Conservation (phyloP, 2,888 invertebrate species). For the Dryobota labecula region DNA sequence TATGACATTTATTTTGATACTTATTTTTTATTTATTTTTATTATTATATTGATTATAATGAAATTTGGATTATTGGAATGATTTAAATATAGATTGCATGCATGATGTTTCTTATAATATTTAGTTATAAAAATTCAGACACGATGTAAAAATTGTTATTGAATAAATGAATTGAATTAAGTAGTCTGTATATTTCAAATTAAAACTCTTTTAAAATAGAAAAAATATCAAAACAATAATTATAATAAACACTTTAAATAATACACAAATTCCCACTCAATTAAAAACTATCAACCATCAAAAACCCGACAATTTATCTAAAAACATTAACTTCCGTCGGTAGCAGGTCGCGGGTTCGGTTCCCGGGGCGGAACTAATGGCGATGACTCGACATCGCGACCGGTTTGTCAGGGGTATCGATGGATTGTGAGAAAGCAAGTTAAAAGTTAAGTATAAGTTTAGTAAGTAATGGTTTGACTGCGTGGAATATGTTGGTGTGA, state of each 20-base stretch:
- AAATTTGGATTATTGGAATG: too few relatives aligned
- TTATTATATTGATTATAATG: too few relatives aligned
- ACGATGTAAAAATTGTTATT: too few relatives aligned
- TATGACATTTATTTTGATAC: too few relatives aligned
- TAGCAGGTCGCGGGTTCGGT: conserved; percentile 73
- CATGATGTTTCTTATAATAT: too few relatives aligned
- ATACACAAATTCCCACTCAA: conserved; percentile 45
- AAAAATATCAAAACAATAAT: not conserved
- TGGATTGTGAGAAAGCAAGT: conserved; percentile 57
- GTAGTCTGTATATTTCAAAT: too few relatives aligned
- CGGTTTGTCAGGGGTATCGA: conserved; percentile 65
- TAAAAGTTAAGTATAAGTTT: conserved; percentile 4
- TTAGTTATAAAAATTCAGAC: too few relatives aligned
- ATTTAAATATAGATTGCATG: too few relatives aligned
- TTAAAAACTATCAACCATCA: conserved; percentile 51
- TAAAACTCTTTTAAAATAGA: not conserved
- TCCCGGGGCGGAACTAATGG: conserved; percentile 81
- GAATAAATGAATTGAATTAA: too few relatives aligned
- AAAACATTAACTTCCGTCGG: conserved; percentile 72
- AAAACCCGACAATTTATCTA: conserved; percentile 59
- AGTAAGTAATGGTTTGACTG: conserved; percentile 10
- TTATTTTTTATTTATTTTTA: too few relatives aligned
- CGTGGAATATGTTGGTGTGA: conserved; percentile 1
- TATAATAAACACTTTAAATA: not conserved
- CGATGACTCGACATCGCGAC: conserved; percentile 76